Evolutionary conservation across 2,888 invertebrate genomes (phyloP).

Genomic region (Anthophora plumipes): DNA sequence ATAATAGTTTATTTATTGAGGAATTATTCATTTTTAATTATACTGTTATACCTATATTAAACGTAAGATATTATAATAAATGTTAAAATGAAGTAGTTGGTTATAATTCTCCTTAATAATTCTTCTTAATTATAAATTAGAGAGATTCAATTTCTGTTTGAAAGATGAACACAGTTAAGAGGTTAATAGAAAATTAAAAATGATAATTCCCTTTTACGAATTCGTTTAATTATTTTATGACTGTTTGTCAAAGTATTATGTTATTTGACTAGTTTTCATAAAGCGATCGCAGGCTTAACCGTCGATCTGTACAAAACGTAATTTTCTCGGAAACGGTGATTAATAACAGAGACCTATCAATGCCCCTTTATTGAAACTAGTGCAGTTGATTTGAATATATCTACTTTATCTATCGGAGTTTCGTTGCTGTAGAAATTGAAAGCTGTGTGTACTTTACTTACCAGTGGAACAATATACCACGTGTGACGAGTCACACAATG

Average conservation of each 20-base stretch:
- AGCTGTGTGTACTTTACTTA: neutral
- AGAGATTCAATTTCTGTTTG: too few species aligned
- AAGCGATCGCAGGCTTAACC: neutral
- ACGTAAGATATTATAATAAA: too few species aligned
- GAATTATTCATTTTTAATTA: too few species aligned
- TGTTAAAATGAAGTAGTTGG: too few species aligned
- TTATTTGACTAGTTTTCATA: neutral
- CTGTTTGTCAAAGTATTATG: neutral
- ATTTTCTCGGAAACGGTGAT: constrained; percentile 44
- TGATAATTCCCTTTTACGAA: too few species aligned
- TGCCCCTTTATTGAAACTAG: constrained; percentile 36
- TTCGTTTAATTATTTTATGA: too few species aligned
- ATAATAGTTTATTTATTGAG: too few species aligned
- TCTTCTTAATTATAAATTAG: too few species aligned
- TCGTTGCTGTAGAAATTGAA: constrained; percentile 17
- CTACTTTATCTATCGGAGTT: constrained; percentile 26
- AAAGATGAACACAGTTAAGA: too few species aligned
- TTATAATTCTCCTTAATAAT: too few species aligned
- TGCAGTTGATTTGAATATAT: constrained; percentile 31
- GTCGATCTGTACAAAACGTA: constrained; percentile 1
- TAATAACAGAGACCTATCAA: constrained; percentile 34
- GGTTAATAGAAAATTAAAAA: too few species aligned
- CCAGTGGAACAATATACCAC: neutral
- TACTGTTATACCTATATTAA: too few species aligned
- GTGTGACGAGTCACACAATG: constrained; percentile 10